Percentiles rank a stretch among this genome's conserved stretches.
Conservation (phyloP, 1,140 invertebrate species). For the Notospermus geniculatus region DNA sequence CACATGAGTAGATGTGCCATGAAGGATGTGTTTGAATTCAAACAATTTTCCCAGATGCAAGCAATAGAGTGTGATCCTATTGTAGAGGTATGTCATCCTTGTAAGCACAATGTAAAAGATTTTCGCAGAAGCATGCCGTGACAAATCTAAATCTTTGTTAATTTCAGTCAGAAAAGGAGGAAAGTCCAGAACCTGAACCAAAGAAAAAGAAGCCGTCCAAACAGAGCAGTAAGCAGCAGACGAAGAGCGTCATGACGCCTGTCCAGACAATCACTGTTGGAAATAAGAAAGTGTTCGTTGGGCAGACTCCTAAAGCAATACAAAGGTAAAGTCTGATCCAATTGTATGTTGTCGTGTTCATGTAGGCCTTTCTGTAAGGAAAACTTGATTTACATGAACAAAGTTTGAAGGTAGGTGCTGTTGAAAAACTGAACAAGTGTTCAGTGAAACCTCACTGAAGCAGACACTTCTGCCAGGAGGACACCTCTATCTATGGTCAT, state of each 20-base stretch:
- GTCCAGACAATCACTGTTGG: slow-evolving; percentile 26
- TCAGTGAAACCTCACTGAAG: no score
- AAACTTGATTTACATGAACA: no score
- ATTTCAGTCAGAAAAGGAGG: slow-evolving; percentile 2
- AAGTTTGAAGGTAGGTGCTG: no score
- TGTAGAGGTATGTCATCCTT: slow-evolving; percentile 28
- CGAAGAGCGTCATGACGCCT: slow-evolving; percentile 23
- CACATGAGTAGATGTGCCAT: slow-evolving; percentile 51
- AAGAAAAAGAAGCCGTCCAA: slow-evolving; percentile 5
- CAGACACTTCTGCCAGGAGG: neutral
- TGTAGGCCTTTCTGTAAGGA: no score
- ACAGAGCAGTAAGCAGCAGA: slow-evolving; percentile 10
- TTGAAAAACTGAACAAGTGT: no score
- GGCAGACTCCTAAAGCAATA: slow-evolving; percentile 42
- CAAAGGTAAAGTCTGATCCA: slow-evolving; percentile 26
- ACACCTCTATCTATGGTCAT: neutral
- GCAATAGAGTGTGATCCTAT: slow-evolving; percentile 46
- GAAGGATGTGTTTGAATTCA: slow-evolving; percentile 45
- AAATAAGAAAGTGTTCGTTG: slow-evolving; percentile 31
- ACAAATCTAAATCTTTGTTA: no score
- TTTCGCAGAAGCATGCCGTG: neutral
- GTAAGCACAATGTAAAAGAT: neutral
- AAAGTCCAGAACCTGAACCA: neutral
- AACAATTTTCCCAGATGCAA: slow-evolving; percentile 45
- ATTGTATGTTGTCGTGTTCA: neutral